These are phyloP conservation scores for Squalus acanthias DNA, from an alignment of 2,797 vertebrate species.

Conservation along the genomic window DNA sequence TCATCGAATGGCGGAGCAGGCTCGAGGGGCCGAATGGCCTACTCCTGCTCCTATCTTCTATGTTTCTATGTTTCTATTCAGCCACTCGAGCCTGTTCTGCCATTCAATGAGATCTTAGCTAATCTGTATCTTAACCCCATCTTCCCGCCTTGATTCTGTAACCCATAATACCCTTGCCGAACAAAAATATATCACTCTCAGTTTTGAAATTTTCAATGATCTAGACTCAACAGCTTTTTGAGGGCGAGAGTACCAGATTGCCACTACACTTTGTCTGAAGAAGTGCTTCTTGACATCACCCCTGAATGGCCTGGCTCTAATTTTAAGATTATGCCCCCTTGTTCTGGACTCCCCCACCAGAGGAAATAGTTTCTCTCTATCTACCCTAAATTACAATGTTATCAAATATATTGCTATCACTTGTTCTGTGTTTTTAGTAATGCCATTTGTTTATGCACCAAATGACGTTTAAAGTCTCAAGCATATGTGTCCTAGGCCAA, in stretches of 20 bases:
- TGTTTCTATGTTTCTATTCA: neutral
- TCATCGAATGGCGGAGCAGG: too few species aligned
- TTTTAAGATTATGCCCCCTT: neutral
- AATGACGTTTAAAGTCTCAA: neutral
- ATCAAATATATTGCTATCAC: neutral
- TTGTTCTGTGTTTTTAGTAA: neutral
- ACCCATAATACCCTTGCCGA: neutral
- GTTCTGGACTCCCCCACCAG: neutral
- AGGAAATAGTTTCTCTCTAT: neutral
- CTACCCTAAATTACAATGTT: neutral
- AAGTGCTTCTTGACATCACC: neutral
- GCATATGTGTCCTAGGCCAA: neutral
- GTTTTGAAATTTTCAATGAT: too few species aligned
- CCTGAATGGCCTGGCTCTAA: neutral
- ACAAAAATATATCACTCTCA: neutral
- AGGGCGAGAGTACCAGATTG: neutral
- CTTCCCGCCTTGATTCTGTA: neutral
- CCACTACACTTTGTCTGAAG: neutral
- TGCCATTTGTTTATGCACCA: neutral
- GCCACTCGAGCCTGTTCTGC: neutral
- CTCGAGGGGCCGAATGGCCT: too few species aligned
- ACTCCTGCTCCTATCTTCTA: too few species aligned
- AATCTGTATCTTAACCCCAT: neutral
- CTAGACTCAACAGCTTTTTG: neutral
- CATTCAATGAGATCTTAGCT: neutral